Evolutionary conservation across 2,113 vertebrate genomes (phyloP).

Genomic region (Synchiropus splendidus): DNA sequence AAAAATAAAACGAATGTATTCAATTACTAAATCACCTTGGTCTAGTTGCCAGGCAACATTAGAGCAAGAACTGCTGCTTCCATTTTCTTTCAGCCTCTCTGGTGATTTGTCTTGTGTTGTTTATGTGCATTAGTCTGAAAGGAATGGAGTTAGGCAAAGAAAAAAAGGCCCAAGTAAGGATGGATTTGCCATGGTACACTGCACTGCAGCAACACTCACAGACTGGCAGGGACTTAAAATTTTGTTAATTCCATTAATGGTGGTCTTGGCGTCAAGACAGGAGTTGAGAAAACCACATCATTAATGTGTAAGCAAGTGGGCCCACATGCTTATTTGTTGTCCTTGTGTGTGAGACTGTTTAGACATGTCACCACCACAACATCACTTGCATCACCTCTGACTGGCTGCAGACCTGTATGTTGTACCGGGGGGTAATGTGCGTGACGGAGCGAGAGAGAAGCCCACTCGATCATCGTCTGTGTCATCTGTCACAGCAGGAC

Average conservation of each 20-base stretch:
- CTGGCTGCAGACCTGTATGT: background rate
- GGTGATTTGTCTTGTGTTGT: constrained; percentile 46
- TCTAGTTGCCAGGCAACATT: constrained; percentile 56
- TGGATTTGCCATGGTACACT: constrained; percentile 14
- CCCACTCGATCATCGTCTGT: constrained; percentile 28
- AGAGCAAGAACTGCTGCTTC: constrained; percentile 33
- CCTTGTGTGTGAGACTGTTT: too few relatives aligned
- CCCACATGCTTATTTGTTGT: too few relatives aligned
- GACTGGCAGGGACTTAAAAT: background rate
- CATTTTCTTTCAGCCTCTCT: constrained; percentile 33
- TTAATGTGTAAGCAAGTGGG: too few relatives aligned
- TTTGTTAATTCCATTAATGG: constrained; percentile 19
- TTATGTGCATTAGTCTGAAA: constrained; percentile 41
- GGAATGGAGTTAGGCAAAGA: background rate
- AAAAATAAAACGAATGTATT: constrained; percentile 32
- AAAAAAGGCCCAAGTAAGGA: constrained; percentile 1
- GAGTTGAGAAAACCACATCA: too few relatives aligned
- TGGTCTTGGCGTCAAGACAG: constrained; percentile 15
- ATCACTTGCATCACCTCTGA: too few relatives aligned
- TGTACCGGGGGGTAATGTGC: background rate
- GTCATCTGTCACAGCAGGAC: constrained; percentile 24
- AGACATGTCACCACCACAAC: too few relatives aligned
- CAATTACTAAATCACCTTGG: constrained; percentile 48
- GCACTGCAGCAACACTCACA: constrained; percentile 4
- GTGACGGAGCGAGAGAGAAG: constrained; percentile 6